Conservation (phyloP, 1,140 invertebrate genomes). For the Heliconius melpomene region DNA sequence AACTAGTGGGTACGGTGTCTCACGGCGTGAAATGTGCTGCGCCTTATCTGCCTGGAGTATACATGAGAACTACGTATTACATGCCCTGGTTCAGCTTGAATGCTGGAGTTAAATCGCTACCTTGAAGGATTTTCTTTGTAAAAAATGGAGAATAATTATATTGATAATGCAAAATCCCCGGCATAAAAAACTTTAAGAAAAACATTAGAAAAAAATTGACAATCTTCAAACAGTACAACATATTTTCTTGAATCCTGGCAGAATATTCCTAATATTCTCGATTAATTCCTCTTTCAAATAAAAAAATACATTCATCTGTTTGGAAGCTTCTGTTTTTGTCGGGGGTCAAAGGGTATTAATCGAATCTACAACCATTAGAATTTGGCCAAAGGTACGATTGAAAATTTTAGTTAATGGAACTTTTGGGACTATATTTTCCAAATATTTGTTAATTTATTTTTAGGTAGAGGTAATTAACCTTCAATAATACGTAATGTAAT, state of each 20-base stretch:
- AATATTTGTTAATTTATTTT: not conserved
- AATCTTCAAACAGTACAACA: too few species aligned
- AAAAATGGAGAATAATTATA: not conserved
- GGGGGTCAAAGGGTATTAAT: not conserved
- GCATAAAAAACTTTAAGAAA: too few species aligned
- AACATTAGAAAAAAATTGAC: too few species aligned
- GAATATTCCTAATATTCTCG: too few species aligned
- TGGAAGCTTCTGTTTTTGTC: too few species aligned
- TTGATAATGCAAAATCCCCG: too few species aligned
- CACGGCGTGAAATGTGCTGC: constrained; percentile 97
- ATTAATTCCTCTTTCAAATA: too few species aligned
- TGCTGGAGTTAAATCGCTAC: not conserved
- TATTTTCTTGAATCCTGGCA: too few species aligned
- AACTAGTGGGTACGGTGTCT: constrained; percentile 95
- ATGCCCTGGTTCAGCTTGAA: constrained; percentile 90
- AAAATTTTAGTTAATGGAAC: not conserved
- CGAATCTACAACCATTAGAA: not conserved
- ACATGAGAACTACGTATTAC: constrained; percentile 95
- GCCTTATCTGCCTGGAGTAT: constrained; percentile 93
- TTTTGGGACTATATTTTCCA: not conserved
- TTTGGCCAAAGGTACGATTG: not conserved
- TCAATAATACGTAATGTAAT: not conserved
- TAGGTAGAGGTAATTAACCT: not conserved
- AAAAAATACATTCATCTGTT: too few species aligned
- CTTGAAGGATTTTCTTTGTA: not conserved